A percentile compares a stretch with the other conserved stretches of the same genome.
phyloP scores from a whole-genome alignment of 2,113 vertebrate genomes.

The Sorex fumeus region DNA sequence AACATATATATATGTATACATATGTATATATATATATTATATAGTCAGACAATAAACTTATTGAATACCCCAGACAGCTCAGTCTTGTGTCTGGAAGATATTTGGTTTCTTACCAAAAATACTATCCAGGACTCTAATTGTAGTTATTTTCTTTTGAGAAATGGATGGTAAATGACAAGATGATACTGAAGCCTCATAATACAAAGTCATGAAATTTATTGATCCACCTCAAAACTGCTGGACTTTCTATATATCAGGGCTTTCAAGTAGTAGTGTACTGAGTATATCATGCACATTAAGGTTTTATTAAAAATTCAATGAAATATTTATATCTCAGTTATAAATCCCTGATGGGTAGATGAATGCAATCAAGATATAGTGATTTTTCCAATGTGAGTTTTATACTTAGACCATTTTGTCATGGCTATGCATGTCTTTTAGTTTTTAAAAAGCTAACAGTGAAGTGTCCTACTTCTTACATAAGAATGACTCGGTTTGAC shows the following conservation, averaged over 20 bases:
- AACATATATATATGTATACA: no score
- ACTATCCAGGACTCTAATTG: constrained; percentile 60
- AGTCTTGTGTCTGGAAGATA: background rate
- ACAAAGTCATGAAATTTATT: constrained; percentile 86
- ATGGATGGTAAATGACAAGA: constrained; percentile 81
- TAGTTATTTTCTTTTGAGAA: constrained; percentile 77
- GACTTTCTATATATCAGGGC: constrained; percentile 83
- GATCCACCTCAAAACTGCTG: constrained; percentile 85
- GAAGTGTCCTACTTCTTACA: constrained; percentile 61
- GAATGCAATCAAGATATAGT: constrained; percentile 83
- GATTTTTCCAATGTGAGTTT: constrained; percentile 79
- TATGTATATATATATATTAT: background rate
- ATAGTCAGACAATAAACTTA: background rate
- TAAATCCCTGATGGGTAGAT: constrained; percentile 82
- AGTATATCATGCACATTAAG: constrained; percentile 86
- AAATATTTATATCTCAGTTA: constrained; percentile 89
- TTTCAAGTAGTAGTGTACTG: constrained; percentile 81
- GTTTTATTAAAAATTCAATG: constrained; percentile 89
- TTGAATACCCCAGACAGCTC: background rate
- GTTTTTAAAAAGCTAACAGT: constrained; percentile 71
- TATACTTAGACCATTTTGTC: constrained; percentile 79
- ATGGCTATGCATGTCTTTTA: constrained; percentile 52
- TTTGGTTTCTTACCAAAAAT: constrained; percentile 77
- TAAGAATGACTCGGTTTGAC: constrained; percentile 42
- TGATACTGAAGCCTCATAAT: constrained; percentile 81